A percentile compares a stretch with the other conserved stretches of the same genome.
phyloP scores from a whole-genome alignment of 2,888 invertebrate species.

The Reticulitermes lucifugus region DNA sequence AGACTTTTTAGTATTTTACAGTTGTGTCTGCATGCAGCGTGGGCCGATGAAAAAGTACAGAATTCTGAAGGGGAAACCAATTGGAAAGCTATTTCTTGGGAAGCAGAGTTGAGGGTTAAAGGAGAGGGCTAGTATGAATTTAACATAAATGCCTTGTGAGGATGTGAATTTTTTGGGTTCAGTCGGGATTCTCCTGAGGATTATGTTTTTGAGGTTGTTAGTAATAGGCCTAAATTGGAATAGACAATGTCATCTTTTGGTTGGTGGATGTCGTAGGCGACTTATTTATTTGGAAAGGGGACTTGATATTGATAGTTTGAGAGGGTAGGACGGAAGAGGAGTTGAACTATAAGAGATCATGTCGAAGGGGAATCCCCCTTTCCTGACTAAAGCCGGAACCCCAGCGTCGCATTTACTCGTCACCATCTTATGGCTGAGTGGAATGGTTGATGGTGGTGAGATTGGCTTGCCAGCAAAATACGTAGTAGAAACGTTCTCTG shows the following conservation, averaged over 20 bases:
- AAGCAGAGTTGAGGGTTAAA: too few species aligned
- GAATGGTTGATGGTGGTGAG: constrained; percentile 1
- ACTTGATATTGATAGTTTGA: not conserved
- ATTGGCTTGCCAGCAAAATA: constrained; percentile 1
- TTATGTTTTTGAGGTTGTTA: too few species aligned
- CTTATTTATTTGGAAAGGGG: constrained; percentile 4
- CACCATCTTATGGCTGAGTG: not conserved
- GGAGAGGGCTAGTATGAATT: too few species aligned
- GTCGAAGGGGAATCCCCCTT: not conserved
- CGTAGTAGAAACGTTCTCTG: not conserved
- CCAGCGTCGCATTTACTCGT: not conserved
- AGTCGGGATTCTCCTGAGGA: too few species aligned
- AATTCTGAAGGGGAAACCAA: too few species aligned
- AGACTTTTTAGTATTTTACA: too few species aligned
- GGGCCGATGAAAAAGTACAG: too few species aligned
- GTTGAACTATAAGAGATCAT: not conserved
- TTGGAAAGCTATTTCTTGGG: too few species aligned
- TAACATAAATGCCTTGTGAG: too few species aligned
- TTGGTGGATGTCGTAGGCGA: not conserved
- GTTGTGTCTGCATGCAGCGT: too few species aligned
- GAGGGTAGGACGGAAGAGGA: not conserved
- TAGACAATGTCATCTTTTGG: not conserved
- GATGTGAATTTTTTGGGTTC: too few species aligned
- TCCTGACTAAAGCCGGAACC: not conserved
- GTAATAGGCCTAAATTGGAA: too few species aligned